These are phyloP conservation scores for Nesogale talazaci DNA, from an alignment of 2,113 vertebrate genomes.

Conservation along the genomic window DNA sequence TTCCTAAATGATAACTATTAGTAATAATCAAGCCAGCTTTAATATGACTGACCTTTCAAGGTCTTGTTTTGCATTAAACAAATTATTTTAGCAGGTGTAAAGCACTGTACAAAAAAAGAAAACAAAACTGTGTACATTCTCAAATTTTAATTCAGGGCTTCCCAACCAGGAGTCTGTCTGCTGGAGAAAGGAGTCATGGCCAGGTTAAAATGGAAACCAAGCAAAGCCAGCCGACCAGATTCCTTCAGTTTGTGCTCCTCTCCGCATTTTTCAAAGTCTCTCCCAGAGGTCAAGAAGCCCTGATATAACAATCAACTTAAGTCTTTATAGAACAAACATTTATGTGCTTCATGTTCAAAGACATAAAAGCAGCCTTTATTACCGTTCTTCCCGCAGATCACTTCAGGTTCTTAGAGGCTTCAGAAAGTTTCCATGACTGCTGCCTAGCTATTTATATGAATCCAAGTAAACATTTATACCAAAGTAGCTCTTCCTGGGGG, in stretches of 20 bases:
- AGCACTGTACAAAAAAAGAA: conserved; percentile 78
- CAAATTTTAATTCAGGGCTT: conserved; percentile 83
- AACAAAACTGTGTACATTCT: conserved; percentile 80
- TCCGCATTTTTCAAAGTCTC: conserved; percentile 59
- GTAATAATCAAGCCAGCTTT: conserved; percentile 78
- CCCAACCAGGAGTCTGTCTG: conserved; percentile 79
- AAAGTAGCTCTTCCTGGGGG: conserved; percentile 81
- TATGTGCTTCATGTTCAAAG: conserved; percentile 69
- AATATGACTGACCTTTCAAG: conserved; percentile 76
- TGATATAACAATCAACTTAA: conserved; percentile 70
- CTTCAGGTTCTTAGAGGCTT: conserved; percentile 49
- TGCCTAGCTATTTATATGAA: conserved; percentile 70
- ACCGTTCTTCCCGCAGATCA: conserved; percentile 35
- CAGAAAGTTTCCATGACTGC: conserved; percentile 73
- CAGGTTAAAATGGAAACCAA: conserved; percentile 67
- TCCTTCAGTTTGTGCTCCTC: conserved; percentile 51
- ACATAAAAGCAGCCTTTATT: conserved; percentile 70
- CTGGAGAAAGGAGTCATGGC: conserved; percentile 36
- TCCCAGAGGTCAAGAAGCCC: conserved; percentile 81
- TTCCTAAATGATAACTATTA: conserved; percentile 83
- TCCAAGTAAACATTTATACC: conserved; percentile 74
- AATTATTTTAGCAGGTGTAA: conserved; percentile 81
- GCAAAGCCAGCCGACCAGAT: conserved; percentile 69
- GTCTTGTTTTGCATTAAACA: conserved; percentile 82
- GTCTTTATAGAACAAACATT: conserved; percentile 72